Percentiles rank a stretch among this genome's conserved stretches.
phyloP scores from a whole-genome alignment of 2,797 vertebrate genomes.

The Muscicapa comitata region DNA sequence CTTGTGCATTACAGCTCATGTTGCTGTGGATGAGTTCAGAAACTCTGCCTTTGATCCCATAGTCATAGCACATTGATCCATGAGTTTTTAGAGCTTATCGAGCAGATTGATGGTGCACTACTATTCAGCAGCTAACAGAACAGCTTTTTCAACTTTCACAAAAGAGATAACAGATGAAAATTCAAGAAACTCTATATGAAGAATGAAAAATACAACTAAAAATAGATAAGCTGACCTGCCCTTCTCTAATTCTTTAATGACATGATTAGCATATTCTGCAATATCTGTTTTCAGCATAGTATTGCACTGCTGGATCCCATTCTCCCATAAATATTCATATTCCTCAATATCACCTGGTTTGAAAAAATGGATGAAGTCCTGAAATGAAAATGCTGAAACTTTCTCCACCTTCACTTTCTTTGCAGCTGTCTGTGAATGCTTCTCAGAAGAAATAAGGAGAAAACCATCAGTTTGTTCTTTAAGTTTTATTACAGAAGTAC shows the following conservation, averaged over 20 bases:
- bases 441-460: background rate
- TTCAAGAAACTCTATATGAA: background rate
- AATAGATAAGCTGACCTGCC: background rate
- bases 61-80: slow-evolving; percentile 8
- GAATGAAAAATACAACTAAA: background rate
- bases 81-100: slow-evolving; percentile 29
- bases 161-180: background rate
- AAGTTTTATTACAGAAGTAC: background rate
- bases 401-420: background rate
- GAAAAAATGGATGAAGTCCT: background rate
- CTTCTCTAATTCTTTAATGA: background rate
- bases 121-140: background rate
- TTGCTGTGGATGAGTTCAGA: slow-evolving; percentile 22
- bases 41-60: slow-evolving; percentile 35
- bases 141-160: background rate
- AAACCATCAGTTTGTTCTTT: background rate
- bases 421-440: background rate
- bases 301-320: background rate
- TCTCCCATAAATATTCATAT: background rate
- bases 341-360: background rate
- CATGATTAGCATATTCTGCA: background rate
- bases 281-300: background rate
- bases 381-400: background rate
- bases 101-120: background rate
- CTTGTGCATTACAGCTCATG: slow-evolving; percentile 38